A percentile compares a stretch with the other conserved stretches of the same genome.
Conservation (phyloP, 2,113 vertebrate species). For the Anarrhichthys ocellatus region DNA sequence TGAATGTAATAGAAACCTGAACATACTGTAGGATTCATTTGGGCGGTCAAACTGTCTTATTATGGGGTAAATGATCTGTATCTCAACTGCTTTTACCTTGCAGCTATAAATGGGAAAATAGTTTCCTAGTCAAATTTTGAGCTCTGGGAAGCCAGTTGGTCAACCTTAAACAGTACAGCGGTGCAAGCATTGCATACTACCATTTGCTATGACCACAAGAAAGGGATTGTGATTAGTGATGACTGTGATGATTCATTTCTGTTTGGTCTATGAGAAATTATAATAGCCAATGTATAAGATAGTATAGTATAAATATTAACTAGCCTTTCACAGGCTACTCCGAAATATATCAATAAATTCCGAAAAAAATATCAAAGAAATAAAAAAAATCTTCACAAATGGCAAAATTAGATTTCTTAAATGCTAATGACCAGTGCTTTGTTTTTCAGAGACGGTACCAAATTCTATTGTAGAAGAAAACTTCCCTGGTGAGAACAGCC, state of each 20-base stretch:
- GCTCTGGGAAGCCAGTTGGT: neutral
- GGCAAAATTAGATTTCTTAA: no score
- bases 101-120: neutral
- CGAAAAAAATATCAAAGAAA: neutral
- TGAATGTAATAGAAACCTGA: neutral
- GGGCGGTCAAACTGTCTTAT: neutral
- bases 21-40: neutral
- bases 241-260: neutral
- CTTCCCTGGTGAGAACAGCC: conserved; percentile 9
- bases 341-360: neutral
- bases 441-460: neutral
- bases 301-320: neutral
- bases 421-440: neutral
- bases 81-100: neutral
- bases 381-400: neutral
- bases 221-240: neutral
- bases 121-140: neutral
- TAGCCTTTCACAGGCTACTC: no score
- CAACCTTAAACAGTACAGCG: neutral
- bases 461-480: neutral
- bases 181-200: no score
- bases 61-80: neutral
- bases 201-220: neutral
- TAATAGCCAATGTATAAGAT: neutral
- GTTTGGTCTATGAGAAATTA: neutral